Base-by-base conservation (phyloP, 1,140 invertebrate species). In the Atta texana region DNA sequence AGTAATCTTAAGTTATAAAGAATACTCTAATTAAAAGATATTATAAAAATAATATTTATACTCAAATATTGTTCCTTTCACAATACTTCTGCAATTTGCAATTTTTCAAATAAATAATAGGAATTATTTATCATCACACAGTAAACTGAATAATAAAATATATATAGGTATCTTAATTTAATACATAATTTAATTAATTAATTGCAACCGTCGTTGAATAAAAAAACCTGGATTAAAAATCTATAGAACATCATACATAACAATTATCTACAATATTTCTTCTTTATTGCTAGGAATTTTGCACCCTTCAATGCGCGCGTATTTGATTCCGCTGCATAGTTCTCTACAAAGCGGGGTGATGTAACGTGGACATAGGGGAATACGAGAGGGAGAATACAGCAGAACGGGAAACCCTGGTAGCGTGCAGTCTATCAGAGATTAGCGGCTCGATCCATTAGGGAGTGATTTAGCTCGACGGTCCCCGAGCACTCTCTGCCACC, bases 361-460 rank as follows among this genome's bases (percentile, higher is more conserved):
- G 69, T 84, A 84, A 84, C 69, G 24, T 49, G 53, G 34, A 18
- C 53, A 49, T 61, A 49, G 55, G 69, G 69, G 69, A 84, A 75
- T 84, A 59, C 21, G 49, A 80, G 75, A 85, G 89, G 59, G 68
- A 82, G 59, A 44, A 63, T 76, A 86, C 53, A 78, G 74, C 75
- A 49, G 80, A 75, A 68, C 44, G 69, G 82, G 63, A 61, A 59
- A 84, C 68, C 34, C 44, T 68, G 66, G 90, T 89, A 85, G 77
- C 87, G 84, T 80, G 90, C 89, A 93, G 89, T 93, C 92, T 93
- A 93, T 93, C 92, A 93, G 89, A 93, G 92, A 93, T 93, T 93
- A 93, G 92, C 89, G 88, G 89, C 77, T 91, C 92, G 91, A 93
- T 93, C 91, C 92, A 93, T 93, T 93, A 93, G 88, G 84, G 90